These are phyloP conservation scores for Heliconius cydno DNA, from an alignment of 2,888 invertebrate genomes.

Conservation along the genomic window DNA sequence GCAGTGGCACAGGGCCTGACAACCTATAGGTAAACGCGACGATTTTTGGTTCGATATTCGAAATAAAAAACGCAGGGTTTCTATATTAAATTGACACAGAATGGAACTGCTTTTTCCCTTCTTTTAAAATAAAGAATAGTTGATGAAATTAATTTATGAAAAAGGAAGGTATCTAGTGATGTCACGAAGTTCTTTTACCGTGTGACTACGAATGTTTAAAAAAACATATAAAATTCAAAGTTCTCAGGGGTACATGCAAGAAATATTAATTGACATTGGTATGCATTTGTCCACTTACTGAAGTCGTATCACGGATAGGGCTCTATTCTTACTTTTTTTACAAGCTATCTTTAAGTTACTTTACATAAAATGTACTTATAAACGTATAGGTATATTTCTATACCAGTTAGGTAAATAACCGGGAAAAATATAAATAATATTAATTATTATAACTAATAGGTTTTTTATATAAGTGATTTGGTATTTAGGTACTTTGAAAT, in stretches of 20 bases:
- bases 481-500: neutral
- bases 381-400: neutral
- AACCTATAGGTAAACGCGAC: too few species aligned
- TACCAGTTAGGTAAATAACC: neutral
- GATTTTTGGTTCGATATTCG: too few species aligned
- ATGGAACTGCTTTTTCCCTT: too few species aligned
- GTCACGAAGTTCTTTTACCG: conserved; percentile 50
- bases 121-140: neutral
- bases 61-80: too few species aligned
- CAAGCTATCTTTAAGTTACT: neutral
- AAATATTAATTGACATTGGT: conserved; percentile 58
- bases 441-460: neutral
- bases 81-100: too few species aligned
- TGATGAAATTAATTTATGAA: neutral
- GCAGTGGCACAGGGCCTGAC: too few species aligned
- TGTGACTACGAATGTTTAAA: conserved; percentile 61
- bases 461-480: neutral
- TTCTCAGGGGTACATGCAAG: conserved; percentile 67
- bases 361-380: neutral
- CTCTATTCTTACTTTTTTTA: conserved; percentile 4
- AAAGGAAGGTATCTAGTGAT: conserved; percentile 1
- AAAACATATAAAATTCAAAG: conserved; percentile 60
- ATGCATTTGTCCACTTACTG: conserved; percentile 28
- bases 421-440: neutral
- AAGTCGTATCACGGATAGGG: conserved; percentile 44